phyloP scores from a whole-genome alignment of 1,140 invertebrate species.

The Drosophila hydei region DNA sequence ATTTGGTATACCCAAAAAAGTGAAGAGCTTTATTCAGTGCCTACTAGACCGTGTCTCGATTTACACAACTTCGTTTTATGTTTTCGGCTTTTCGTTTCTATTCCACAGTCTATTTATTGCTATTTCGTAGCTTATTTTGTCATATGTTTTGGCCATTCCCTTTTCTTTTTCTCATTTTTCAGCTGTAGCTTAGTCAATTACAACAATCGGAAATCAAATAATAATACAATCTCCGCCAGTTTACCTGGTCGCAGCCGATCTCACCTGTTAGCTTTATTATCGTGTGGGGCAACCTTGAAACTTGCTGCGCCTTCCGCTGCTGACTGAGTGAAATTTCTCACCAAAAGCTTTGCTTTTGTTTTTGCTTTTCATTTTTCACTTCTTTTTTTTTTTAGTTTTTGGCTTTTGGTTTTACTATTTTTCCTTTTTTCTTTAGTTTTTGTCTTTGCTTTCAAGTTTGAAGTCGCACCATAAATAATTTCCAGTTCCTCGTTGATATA shows the following conservation, averaged over 20 bases:
- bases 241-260: slow-evolving; percentile 6
- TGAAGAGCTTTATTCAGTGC: not conserved
- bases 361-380: slow-evolving; percentile 18
- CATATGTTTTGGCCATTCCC: slow-evolving; percentile 18
- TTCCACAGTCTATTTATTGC: slow-evolving; percentile 11
- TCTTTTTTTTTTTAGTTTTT: slow-evolving; percentile 5
- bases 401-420: not conserved
- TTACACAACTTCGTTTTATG: slow-evolving; percentile 1
- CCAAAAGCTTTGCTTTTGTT: slow-evolving; percentile 29
- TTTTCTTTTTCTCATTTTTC: slow-evolving; percentile 6
- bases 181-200: slow-evolving; percentile 17
- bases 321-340: slow-evolving; percentile 65
- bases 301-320: slow-evolving; percentile 60
- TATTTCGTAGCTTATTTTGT: slow-evolving; percentile 26
- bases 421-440: not conserved
- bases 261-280: slow-evolving; percentile 45
- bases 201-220: slow-evolving; percentile 22
- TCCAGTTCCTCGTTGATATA: slow-evolving; percentile 46
- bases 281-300: slow-evolving; percentile 69
- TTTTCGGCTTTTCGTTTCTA: slow-evolving; percentile 1
- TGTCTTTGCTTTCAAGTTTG: slow-evolving; percentile 59
- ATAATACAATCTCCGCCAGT: slow-evolving; percentile 28
- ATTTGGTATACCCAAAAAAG: slow-evolving; percentile 1
- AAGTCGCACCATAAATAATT: slow-evolving; percentile 69
- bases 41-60: not conserved